Evolutionary conservation across 2,797 vertebrate genomes (phyloP).

Genomic region (Cirrhinus molitorella): DNA sequence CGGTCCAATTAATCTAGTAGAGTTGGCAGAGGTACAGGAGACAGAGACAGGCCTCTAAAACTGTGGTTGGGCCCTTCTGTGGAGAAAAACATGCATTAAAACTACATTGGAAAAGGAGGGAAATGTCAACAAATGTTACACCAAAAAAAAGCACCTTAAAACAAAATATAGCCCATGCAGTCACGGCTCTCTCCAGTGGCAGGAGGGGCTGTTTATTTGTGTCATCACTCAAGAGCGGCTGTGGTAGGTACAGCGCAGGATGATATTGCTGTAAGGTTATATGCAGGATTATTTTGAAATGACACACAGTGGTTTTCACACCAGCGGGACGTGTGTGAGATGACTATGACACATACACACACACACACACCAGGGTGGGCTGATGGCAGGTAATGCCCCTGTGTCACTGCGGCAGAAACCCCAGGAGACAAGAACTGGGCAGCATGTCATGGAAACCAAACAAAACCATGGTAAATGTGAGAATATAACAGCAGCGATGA

Average conservation of each 20-base stretch:
- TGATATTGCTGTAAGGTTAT: slow-evolving; percentile 34
- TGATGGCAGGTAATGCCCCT: slow-evolving; percentile 57
- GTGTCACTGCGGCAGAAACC: slow-evolving; percentile 61
- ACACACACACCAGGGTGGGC: not conserved
- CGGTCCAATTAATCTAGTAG: slow-evolving; percentile 62
- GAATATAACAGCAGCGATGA: not conserved
- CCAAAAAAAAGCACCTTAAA: slow-evolving; percentile 31
- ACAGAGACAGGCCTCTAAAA: slow-evolving; percentile 41
- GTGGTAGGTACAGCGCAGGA: slow-evolving; percentile 26
- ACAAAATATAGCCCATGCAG: slow-evolving; percentile 29
- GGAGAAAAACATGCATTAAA: slow-evolving; percentile 60
- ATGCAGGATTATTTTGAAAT: slow-evolving; percentile 34
- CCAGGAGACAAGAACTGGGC: slow-evolving; percentile 24
- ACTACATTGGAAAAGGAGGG: slow-evolving; percentile 48
- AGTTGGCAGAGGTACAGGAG: slow-evolving; percentile 56
- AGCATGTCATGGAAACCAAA: slow-evolving; percentile 66
- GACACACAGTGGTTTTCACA: slow-evolving; percentile 43
- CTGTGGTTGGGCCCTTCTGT: slow-evolving; percentile 43
- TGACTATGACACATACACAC: slow-evolving; percentile 13
- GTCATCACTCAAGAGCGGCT: slow-evolving; percentile 36
- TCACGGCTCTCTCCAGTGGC: slow-evolving; percentile 13
- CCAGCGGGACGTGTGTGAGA: slow-evolving; percentile 6
- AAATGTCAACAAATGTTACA: slow-evolving; percentile 55
- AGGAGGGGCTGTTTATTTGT: slow-evolving; percentile 36
- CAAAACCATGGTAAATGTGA: slow-evolving; percentile 24